A percentile compares a stretch with the other conserved stretches of the same genome.
Conservation (phyloP, 1,140 invertebrate genomes). For the Pollicipes pollicipes region DNA sequence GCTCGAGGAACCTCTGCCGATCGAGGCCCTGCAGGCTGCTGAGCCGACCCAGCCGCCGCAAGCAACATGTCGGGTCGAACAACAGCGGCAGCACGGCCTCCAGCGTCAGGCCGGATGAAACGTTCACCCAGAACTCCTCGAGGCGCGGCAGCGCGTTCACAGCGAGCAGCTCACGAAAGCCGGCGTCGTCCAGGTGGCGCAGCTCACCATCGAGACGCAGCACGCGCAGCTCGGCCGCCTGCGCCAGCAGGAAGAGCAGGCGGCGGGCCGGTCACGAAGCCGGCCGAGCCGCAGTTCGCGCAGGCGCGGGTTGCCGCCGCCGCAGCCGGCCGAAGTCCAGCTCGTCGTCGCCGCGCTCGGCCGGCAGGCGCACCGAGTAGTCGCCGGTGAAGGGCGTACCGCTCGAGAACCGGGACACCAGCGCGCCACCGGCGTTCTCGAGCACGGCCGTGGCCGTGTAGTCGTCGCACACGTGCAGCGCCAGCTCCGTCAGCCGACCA, state of each 20-base stretch:
- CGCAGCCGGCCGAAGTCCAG: constrained; percentile 12
- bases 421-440: background rate
- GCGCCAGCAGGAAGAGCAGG: constrained; percentile 10
- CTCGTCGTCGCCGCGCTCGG: constrained; percentile 14
- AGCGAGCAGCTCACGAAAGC: constrained; percentile 10
- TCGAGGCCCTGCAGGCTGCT: too few relatives aligned
- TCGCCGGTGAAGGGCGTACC: background rate
- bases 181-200: constrained; percentile 14
- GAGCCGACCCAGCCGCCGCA: too few relatives aligned
- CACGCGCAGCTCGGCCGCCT: constrained; percentile 11
- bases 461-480: background rate
- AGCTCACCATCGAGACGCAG: constrained; percentile 15
- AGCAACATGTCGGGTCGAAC: too few relatives aligned
- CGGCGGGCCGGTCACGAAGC: constrained; percentile 13
- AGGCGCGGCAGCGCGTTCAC: constrained; percentile 12
- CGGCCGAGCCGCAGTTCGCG: constrained; percentile 11
- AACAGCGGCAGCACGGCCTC: constrained; percentile 4
- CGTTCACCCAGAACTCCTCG: constrained; percentile 4
- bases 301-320: constrained; percentile 12
- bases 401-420: background rate
- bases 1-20: too few relatives aligned
- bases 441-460: background rate
- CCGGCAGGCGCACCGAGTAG: background rate
- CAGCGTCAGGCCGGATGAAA: too few relatives aligned
- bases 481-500: background rate